phyloP scores from a whole-genome alignment of 2,797 vertebrate species.

The Siniperca obscura region DNA sequence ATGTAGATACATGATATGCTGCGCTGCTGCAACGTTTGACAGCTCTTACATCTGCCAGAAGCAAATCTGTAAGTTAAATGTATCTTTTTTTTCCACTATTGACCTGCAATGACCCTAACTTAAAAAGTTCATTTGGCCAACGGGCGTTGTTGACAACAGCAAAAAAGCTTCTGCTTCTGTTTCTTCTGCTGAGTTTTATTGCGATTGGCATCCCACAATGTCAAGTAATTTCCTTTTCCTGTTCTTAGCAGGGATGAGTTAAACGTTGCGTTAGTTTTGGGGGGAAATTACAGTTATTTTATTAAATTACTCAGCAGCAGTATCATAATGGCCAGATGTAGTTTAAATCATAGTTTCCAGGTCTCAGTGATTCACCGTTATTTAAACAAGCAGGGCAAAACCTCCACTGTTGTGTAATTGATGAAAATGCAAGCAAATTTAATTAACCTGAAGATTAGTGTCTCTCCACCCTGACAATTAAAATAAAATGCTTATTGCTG shows the following conservation, averaged over 20 bases:
- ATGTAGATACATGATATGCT: conserved; percentile 1
- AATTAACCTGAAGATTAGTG: background rate
- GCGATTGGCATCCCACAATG: too few relatives aligned
- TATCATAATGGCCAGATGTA: background rate
- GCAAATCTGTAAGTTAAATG: background rate
- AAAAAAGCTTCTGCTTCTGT: too few relatives aligned
- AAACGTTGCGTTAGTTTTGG: background rate
- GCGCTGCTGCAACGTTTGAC: conserved; percentile 7
- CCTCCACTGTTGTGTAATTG: background rate
- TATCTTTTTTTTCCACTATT: background rate
- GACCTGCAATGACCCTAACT: background rate
- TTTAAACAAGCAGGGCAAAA: background rate
- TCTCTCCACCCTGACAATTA: background rate
- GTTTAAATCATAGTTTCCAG: background rate
- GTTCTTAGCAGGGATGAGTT: background rate
- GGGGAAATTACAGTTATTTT: background rate
- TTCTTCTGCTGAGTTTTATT: too few relatives aligned
- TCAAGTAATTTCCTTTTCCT: background rate
- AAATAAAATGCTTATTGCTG: background rate
- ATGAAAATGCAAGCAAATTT: background rate
- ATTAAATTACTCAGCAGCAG: background rate
- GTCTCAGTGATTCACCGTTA: background rate
- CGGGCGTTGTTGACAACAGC: background rate
- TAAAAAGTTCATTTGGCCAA: background rate
- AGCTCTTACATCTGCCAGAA: conserved; percentile 4